Conservation (phyloP, 2,113 vertebrate genomes). For the Nansenia antarctica region DNA sequence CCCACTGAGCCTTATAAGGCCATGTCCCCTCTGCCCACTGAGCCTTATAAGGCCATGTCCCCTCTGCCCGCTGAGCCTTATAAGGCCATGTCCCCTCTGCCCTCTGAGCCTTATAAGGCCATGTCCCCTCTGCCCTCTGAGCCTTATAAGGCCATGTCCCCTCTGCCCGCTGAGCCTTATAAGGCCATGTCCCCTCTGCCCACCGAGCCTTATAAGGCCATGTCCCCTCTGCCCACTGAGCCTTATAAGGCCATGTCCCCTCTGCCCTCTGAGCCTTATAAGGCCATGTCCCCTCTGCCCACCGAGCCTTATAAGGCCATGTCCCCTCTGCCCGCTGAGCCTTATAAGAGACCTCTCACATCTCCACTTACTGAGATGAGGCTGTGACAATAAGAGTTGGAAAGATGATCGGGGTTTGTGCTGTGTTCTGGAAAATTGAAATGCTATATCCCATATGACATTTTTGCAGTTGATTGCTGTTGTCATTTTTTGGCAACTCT, state of each 20-base stretch:
- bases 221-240: slow-evolving; percentile 32
- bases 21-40: slow-evolving; percentile 33
- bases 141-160: slow-evolving; percentile 27
- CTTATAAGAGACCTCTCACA: slow-evolving; percentile 21
- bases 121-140: slow-evolving; percentile 32
- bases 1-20: slow-evolving; percentile 30
- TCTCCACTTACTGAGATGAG: slow-evolving; percentile 12
- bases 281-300: slow-evolving; percentile 31
- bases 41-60: slow-evolving; percentile 25
- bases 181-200: slow-evolving; percentile 34
- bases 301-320: slow-evolving; percentile 29
- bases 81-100: slow-evolving; percentile 30
- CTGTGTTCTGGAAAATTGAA: slow-evolving; percentile 48
- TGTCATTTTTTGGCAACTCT: background rate
- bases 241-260: slow-evolving; percentile 29
- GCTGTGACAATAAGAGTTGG: slow-evolving; percentile 3
- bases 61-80: slow-evolving; percentile 33
- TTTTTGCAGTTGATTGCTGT: background rate
- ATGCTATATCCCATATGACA: slow-evolving; percentile 20
- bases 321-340: slow-evolving; percentile 33
- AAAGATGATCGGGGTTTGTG: slow-evolving; percentile 23
- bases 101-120: slow-evolving; percentile 32
- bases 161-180: slow-evolving; percentile 32
- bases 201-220: slow-evolving; percentile 29
- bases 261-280: slow-evolving; percentile 32